Evolutionary conservation across 2,113 vertebrate species (phyloP).

Genomic region (Progne subis): DNA sequence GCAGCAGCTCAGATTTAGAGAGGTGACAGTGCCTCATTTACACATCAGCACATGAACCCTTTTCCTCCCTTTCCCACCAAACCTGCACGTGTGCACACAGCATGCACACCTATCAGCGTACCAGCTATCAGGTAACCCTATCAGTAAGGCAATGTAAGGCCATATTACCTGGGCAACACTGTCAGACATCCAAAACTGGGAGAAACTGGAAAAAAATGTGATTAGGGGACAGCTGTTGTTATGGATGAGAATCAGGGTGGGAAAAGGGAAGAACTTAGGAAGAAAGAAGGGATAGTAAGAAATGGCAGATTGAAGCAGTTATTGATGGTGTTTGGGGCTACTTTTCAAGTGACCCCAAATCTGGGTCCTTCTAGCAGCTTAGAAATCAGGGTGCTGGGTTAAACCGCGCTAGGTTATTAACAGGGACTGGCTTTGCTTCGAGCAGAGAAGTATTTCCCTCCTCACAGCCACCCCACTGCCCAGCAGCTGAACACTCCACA

Average conservation of each 20-base stretch:
- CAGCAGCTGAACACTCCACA: neutral
- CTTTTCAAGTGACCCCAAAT: neutral
- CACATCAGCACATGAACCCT: accelerated
- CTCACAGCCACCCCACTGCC: too few species aligned
- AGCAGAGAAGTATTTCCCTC: neutral
- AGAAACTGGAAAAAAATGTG: accelerated
- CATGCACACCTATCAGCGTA: neutral
- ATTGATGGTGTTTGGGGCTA: neutral
- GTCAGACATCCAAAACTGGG: neutral
- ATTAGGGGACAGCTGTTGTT: neutral
- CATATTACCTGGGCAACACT: neutral
- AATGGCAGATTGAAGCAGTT: neutral
- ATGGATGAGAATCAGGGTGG: neutral
- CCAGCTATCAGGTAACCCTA: neutral
- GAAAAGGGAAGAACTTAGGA: neutral
- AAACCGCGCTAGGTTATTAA: neutral
- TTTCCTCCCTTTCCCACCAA: neutral
- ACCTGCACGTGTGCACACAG: neutral
- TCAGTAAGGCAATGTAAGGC: neutral
- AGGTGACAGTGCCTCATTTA: neutral
- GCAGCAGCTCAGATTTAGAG: neutral
- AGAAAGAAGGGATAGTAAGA: neutral
- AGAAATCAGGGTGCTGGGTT: neutral
- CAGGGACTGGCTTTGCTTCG: neutral
- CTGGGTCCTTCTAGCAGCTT: neutral